A percentile compares a stretch with the other conserved stretches of the same genome.
These are phyloP conservation scores for Pithys albifrons DNA, from an alignment of 2,113 vertebrate genomes.

Conservation along the genomic window DNA sequence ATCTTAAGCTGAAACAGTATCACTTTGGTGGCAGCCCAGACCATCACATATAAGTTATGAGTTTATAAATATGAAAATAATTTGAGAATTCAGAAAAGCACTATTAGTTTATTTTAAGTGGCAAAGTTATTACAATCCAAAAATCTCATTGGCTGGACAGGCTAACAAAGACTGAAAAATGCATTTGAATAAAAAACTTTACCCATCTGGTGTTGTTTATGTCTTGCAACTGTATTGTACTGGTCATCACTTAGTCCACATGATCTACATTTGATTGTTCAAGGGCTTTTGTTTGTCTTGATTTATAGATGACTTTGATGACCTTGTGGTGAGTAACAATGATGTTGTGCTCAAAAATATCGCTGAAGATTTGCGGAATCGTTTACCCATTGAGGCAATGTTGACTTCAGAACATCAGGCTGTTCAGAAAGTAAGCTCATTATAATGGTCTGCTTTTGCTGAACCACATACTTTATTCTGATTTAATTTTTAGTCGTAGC, in stretches of 20 bases:
- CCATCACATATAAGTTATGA: constrained; percentile 53
- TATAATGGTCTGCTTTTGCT: not conserved
- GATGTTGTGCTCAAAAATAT: constrained; percentile 83
- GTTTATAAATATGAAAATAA: constrained; percentile 65
- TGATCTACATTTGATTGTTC: constrained; percentile 9
- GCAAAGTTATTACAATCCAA: constrained; percentile 33
- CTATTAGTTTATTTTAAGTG: constrained; percentile 43
- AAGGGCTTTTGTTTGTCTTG: constrained; percentile 5
- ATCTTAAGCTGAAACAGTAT: constrained; percentile 52
- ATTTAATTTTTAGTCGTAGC: not conserved
- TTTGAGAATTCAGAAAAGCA: constrained; percentile 47
- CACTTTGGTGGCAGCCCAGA: constrained; percentile 20
- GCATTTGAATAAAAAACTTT: constrained; percentile 7
- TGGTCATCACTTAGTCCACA: constrained; percentile 3
- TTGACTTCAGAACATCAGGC: constrained; percentile 79
- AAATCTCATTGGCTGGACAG: constrained; percentile 38
- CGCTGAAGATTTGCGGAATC: constrained; percentile 83
- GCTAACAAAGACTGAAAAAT: constrained; percentile 49
- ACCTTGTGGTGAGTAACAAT: constrained; percentile 81
- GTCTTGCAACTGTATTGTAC: constrained; percentile 5
- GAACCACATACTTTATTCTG: not conserved
- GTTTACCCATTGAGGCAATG: constrained; percentile 82
- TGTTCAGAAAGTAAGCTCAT: constrained; percentile 76
- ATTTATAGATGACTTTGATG: constrained; percentile 85
- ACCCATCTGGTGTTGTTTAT: constrained; percentile 37